Conservation (phyloP, 2,113 vertebrate species). For the Rhipidura dahli region DNA sequence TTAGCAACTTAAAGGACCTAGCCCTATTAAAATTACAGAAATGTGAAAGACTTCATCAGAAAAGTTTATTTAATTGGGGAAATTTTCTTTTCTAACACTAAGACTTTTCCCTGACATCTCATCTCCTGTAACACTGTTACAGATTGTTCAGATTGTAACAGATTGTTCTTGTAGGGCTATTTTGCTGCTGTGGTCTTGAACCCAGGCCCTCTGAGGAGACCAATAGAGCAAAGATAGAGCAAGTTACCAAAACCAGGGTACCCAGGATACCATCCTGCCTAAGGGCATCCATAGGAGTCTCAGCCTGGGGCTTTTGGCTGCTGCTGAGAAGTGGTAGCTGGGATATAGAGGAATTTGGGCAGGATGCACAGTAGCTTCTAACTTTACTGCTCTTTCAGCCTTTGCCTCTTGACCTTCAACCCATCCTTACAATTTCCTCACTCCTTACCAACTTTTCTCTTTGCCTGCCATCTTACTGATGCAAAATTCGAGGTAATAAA, state of each 20-base stretch:
- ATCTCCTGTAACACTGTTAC: neutral
- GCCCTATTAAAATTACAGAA: neutral
- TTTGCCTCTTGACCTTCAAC: neutral
- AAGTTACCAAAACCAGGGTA: neutral
- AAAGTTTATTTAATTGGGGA: neutral
- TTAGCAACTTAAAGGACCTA: neutral
- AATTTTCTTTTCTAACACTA: neutral
- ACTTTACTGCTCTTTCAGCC: neutral
- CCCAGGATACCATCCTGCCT: neutral
- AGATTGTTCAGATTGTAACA: too few species aligned
- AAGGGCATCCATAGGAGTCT: neutral
- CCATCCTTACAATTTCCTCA: neutral
- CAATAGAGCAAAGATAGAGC: neutral
- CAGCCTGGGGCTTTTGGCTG: neutral
- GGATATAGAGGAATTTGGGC: neutral
- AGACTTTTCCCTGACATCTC: neutral
- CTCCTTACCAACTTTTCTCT: neutral
- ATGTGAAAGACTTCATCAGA: neutral
- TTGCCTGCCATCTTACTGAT: neutral
- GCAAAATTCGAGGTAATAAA: neutral
- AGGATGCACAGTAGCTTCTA: neutral
- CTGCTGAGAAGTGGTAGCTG: neutral
- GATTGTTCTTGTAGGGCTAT: neutral
- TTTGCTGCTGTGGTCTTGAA: neutral
- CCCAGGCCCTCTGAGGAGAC: neutral